Conservation (phyloP, 2,888 invertebrate genomes). For the Galeopsomyia nigrocyanea region DNA sequence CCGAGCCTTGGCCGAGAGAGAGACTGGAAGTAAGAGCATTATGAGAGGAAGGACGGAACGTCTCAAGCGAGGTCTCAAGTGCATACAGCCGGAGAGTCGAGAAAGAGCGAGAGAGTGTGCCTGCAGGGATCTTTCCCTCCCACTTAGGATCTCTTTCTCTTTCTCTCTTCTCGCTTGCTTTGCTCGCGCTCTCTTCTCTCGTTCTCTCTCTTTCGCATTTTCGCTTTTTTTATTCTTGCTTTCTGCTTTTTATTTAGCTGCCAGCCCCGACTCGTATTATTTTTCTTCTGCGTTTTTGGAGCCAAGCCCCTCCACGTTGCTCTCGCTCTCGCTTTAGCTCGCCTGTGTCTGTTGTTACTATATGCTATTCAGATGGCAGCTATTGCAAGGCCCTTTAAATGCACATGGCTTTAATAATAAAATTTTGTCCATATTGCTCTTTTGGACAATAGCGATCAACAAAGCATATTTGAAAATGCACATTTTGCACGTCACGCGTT, state of each 20-base stretch:
- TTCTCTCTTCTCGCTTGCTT: too few species aligned
- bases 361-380: conserved; percentile 15
- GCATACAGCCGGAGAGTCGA: too few species aligned
- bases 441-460: too few species aligned
- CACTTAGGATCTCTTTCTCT: background rate
- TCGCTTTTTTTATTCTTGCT: background rate
- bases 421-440: too few species aligned
- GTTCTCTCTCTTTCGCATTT: background rate
- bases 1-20: conserved; percentile 12
- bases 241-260: background rate
- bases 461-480: too few species aligned
- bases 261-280: background rate
- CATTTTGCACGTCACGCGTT: too few species aligned
- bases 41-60: conserved; percentile 14
- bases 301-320: background rate
- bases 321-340: background rate
- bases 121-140: conserved; percentile 11
- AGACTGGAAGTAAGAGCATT: conserved; percentile 2
- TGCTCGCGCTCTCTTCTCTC: too few species aligned
- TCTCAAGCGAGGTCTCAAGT: background rate
- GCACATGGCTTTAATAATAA: background rate
- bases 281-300: background rate
- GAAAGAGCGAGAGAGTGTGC: background rate
- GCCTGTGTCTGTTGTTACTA: conserved; percentile 2
- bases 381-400: conserved; percentile 26